Percentiles rank a stretch among this genome's conserved stretches.
phyloP scores from a whole-genome alignment of 1,140 invertebrate species.

The Ooceraea biroi region DNA sequence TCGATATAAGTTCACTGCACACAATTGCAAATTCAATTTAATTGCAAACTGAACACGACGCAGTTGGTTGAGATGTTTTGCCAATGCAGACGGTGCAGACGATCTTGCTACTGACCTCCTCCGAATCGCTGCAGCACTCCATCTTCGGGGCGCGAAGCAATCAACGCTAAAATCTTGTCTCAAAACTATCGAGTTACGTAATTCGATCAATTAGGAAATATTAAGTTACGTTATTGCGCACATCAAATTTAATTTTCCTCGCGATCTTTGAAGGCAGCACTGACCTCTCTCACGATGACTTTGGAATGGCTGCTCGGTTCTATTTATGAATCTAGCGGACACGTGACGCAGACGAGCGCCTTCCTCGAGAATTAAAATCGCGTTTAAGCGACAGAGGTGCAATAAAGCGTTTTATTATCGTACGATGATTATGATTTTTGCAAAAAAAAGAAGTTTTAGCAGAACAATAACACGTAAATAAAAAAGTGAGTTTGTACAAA shows the following conservation, averaged over 20 bases:
- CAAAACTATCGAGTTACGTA: neutral
- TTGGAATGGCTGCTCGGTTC: constrained; percentile 15
- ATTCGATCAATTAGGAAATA: neutral
- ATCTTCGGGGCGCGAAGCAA: constrained; percentile 16
- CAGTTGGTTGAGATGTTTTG: neutral
- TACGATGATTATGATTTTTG: neutral
- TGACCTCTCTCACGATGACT: constrained; percentile 38
- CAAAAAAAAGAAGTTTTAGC: neutral
- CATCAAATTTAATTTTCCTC: constrained; percentile 24
- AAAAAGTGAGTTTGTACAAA: neutral
- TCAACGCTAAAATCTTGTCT: neutral
- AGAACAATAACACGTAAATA: neutral
- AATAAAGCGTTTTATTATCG: neutral
- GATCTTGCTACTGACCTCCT: constrained; percentile 60
- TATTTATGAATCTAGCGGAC: constrained; percentile 56
- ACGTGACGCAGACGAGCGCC: constrained; percentile 55
- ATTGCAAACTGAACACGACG: neutral
- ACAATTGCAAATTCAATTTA: neutral
- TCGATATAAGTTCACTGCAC: neutral
- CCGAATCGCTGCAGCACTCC: constrained; percentile 41
- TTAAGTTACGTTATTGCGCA: constrained; percentile 8
- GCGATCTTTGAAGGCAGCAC: constrained; percentile 20
- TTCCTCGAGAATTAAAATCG: constrained; percentile 38
- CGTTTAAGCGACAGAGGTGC: neutral
- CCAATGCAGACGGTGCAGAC: neutral